phyloP scores from a whole-genome alignment of 2,113 vertebrate genomes.

The Amphiprion percula region DNA sequence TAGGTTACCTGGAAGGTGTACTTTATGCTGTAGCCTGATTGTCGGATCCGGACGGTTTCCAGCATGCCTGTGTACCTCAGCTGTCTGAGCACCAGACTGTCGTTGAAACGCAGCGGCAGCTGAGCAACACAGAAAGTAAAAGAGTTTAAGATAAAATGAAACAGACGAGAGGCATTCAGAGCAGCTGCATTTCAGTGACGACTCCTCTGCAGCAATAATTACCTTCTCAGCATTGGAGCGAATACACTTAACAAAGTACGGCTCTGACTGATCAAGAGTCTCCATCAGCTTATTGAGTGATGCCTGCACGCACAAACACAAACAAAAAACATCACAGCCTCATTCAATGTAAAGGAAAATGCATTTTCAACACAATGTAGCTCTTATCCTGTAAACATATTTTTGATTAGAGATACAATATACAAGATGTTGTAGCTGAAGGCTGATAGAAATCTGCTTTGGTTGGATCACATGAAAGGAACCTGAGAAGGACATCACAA shows the following conservation, averaged over 20 bases:
- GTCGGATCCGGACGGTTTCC: conserved; percentile 95
- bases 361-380: no score
- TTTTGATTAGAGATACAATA: not conserved
- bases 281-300: conserved; percentile 98
- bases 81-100: conserved; percentile 93
- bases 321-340: conserved; percentile 14
- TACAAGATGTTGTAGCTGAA: not conserved
- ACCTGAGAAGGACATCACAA: no score
- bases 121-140: conserved; percentile 58
- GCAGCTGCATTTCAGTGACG: not conserved
- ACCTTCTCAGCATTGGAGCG: conserved; percentile 98
- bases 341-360: not conserved
- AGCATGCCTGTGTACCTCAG: conserved; percentile 97
- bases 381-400: no score
- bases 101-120: conserved; percentile 93
- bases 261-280: conserved; percentile 95
- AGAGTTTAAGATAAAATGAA: not conserved
- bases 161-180: not conserved
- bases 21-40: conserved; percentile 97
- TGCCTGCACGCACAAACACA: conserved; percentile 81
- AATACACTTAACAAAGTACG: conserved; percentile 98
- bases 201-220: conserved; percentile 24
- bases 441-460: not conserved
- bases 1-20: conserved; percentile 93
- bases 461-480: not conserved